These are phyloP conservation scores for Eurytoma adleriae DNA, from an alignment of 2,888 invertebrate genomes.

Conservation along the genomic window DNA sequence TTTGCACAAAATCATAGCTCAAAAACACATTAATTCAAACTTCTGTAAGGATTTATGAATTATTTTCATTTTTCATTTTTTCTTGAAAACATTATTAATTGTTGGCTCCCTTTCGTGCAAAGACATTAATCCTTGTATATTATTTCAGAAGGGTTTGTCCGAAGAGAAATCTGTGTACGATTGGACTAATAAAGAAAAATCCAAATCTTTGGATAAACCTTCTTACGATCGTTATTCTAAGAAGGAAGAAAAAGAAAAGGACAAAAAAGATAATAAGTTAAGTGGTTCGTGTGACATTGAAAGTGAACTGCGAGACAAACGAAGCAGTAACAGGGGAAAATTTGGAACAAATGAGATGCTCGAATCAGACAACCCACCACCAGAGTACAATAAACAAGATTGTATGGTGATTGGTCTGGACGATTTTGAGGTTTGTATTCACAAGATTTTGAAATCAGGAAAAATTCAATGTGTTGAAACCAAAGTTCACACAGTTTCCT, in stretches of 20 bases:
- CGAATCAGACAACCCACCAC: constrained; percentile 72
- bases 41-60: neutral
- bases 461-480: constrained; percentile 12
- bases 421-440: constrained; percentile 71
- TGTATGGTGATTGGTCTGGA: constrained; percentile 77
- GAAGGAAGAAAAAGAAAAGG: constrained; percentile 72
- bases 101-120: constrained; percentile 3
- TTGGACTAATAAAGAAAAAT: constrained; percentile 74
- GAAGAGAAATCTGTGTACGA: constrained; percentile 70
- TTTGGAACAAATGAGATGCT: constrained; percentile 74
- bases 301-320: constrained; percentile 64
- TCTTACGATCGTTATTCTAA: constrained; percentile 65
- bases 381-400: constrained; percentile 71
- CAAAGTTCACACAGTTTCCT: constrained; percentile 8
- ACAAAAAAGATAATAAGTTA: constrained; percentile 67
- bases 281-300: constrained; percentile 62
- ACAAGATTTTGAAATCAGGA: constrained; percentile 42
- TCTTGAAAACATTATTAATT: neutral
- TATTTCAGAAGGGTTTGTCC: constrained; percentile 69
- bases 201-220: constrained; percentile 72
- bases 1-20: constrained; percentile 14
- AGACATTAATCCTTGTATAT: constrained; percentile 53
- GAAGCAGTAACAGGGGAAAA: constrained; percentile 66
- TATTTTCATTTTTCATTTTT: neutral
- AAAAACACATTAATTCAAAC: no score